These are phyloP conservation scores for Petrocephalus schoutedeni DNA, from an alignment of 2,797 vertebrate species.

Conservation along the genomic window DNA sequence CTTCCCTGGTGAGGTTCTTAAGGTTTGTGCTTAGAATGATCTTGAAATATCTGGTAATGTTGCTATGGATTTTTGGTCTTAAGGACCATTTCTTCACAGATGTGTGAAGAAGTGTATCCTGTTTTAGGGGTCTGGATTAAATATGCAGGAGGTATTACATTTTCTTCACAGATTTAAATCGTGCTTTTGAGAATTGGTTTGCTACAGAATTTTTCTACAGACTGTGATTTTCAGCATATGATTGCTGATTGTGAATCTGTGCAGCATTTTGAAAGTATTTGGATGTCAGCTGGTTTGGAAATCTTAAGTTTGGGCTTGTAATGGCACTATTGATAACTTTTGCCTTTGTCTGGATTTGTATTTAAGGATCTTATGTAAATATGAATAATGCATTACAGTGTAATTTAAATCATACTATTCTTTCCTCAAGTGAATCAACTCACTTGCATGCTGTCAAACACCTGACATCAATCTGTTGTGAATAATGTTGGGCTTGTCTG, in stretches of 20 bases:
- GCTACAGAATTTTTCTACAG: neutral
- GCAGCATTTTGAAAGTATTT: neutral
- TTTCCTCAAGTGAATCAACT: neutral
- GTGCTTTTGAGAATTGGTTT: neutral
- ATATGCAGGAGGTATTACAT: neutral
- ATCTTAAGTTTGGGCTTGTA: neutral
- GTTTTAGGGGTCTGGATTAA: neutral
- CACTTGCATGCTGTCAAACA: neutral
- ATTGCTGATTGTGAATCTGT: neutral
- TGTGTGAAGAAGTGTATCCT: neutral
- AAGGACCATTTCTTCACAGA: neutral
- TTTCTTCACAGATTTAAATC: neutral
- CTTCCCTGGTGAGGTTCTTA: neutral
- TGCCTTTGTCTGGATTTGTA: neutral
- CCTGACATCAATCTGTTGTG: neutral
- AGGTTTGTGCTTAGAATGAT: neutral
- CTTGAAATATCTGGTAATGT: neutral
- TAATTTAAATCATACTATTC: neutral
- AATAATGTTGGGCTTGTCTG: conserved; percentile 41
- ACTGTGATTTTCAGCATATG: neutral
- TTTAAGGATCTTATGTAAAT: neutral
- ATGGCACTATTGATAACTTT: neutral
- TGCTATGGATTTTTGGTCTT: neutral
- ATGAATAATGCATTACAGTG: neutral
- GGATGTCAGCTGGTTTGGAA: neutral